A percentile compares a stretch with the other conserved stretches of the same genome.
phyloP scores from a whole-genome alignment of 1,140 invertebrate species.

The Mesaphorura yosii region DNA sequence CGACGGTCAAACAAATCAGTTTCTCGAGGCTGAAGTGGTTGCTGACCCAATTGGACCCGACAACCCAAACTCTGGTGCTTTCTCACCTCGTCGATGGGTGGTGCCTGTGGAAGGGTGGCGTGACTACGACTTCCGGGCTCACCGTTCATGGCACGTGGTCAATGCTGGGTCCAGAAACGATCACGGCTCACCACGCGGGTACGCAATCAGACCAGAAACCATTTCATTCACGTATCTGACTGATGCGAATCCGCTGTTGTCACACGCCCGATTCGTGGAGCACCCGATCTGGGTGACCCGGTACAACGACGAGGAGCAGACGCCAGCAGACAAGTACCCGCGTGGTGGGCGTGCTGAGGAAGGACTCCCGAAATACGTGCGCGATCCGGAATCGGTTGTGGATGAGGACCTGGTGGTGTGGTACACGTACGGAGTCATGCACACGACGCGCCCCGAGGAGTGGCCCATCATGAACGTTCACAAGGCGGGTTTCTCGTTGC shows the following conservation, averaged over 20 bases:
- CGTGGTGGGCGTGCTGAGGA: too few relatives aligned
- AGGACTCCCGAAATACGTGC: too few relatives aligned
- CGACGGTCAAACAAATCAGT: conserved; percentile 15
- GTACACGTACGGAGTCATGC: neutral
- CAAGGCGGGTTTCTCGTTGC: neutral
- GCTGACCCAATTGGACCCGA: too few relatives aligned
- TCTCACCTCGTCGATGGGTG: too few relatives aligned
- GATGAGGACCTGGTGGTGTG: conserved; percentile 1
- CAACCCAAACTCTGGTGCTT: conserved; percentile 4
- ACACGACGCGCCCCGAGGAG: neutral
- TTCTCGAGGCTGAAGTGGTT: too few relatives aligned
- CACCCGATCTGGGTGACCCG: neutral
- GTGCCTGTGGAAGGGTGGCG: too few relatives aligned
- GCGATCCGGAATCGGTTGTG: too few relatives aligned
- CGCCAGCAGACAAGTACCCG: neutral
- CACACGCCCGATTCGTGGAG: neutral
- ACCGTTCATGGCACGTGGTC: neutral
- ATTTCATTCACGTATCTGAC: neutral
- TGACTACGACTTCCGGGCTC: neutral
- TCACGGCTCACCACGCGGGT: too few relatives aligned
- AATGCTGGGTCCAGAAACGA: neutral
- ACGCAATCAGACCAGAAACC: neutral
- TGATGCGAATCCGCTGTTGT: neutral
- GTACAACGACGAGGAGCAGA: neutral
- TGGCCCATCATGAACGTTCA: conserved; percentile 1